A percentile compares a stretch with the other conserved stretches of the same genome.
Evolutionary conservation across 2,797 vertebrate genomes (phyloP).

Genomic region (Pseudochromis fuscus): DNA sequence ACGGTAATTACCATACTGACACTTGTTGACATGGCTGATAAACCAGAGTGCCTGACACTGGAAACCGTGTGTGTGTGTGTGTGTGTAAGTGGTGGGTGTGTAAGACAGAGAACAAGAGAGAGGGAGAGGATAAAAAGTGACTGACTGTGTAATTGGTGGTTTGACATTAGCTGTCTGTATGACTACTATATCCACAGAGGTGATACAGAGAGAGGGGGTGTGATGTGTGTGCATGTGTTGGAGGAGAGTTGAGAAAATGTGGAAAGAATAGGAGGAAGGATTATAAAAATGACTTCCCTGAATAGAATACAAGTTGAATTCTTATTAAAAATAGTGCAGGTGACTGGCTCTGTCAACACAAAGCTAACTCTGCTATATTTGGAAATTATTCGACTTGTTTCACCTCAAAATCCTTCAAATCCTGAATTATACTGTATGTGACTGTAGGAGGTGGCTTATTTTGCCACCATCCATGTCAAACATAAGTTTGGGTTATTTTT

Average conservation of each 20-base stretch:
- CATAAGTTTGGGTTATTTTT: neutral
- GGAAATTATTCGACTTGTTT: neutral
- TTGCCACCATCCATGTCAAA: neutral
- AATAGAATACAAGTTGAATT: slow-evolving; percentile 12
- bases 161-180: slow-evolving; percentile 74
- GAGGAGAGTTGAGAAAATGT: neutral
- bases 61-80: slow-evolving; percentile 22
- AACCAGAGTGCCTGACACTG: slow-evolving; percentile 53
- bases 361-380: neutral
- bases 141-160: slow-evolving; percentile 73
- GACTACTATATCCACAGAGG: slow-evolving; percentile 59
- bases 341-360: neutral
- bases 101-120: slow-evolving; percentile 33
- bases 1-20: slow-evolving; percentile 47
- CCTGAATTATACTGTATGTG: slow-evolving; percentile 14
- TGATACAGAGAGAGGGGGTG: slow-evolving; percentile 21
- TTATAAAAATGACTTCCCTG: neutral
- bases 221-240: slow-evolving; percentile 1
- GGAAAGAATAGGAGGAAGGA: neutral
- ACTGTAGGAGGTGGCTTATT: slow-evolving; percentile 17
- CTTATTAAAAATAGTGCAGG: neutral
- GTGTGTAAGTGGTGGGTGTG: slow-evolving; percentile 29
- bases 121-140: slow-evolving; percentile 62
- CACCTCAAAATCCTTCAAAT: neutral
- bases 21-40: slow-evolving; percentile 50